These are phyloP conservation scores for Parotia lawesii DNA, from an alignment of 2,113 vertebrate species.

Conservation along the genomic window DNA sequence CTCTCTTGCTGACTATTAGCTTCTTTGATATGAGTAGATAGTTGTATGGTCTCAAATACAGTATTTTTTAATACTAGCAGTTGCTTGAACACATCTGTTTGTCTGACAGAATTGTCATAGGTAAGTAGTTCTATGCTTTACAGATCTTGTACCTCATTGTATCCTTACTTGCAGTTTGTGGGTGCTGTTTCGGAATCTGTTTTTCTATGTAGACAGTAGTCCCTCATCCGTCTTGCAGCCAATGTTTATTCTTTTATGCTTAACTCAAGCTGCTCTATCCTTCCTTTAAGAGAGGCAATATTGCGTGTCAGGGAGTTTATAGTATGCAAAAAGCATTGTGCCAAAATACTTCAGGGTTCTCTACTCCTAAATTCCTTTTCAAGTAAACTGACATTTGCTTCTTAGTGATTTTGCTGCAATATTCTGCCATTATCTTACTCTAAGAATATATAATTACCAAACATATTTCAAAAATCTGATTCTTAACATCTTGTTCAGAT, in stretches of 20 bases:
- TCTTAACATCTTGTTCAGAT: not conserved
- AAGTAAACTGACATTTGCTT: not conserved
- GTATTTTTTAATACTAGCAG: not conserved
- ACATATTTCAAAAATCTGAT: fast-evolving
- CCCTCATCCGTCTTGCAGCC: not conserved
- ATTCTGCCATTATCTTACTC: not conserved
- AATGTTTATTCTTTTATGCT: not conserved
- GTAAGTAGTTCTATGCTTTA: not conserved
- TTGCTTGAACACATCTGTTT: not conserved
- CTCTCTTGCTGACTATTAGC: not conserved
- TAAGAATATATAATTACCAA: not conserved
- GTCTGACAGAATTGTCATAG: not conserved
- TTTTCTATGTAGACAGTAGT: fast-evolving
- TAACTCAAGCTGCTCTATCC: fast-evolving
- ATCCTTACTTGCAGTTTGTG: not conserved
- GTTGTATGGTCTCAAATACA: not conserved
- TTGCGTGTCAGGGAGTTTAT: fast-evolving
- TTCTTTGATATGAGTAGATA: not conserved
- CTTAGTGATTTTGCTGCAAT: not conserved
- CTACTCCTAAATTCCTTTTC: not conserved
- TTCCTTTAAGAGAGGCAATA: not conserved
- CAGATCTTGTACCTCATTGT: not conserved
- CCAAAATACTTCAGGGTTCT: not conserved
- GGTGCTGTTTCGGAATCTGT: not conserved
- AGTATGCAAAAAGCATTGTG: not conserved